Base-by-base conservation (phyloP, 2,888 invertebrate species). In the Mesoligia furuncula region DNA sequence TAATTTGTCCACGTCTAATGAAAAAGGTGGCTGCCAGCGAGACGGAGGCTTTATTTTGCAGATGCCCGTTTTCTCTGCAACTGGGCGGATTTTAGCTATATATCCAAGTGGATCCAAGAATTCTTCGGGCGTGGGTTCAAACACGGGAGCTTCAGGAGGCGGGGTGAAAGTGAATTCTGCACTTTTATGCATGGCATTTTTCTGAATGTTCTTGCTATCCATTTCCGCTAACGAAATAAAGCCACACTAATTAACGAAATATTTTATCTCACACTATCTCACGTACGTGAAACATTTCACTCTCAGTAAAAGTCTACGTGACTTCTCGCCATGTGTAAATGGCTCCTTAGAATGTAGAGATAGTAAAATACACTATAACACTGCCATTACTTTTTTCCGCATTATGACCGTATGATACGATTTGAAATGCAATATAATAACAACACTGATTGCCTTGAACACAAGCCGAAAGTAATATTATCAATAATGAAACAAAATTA, bases 1-100 rank as follows among this genome's bases (percentile, higher is more conserved):
- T 90, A 97, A 93, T 94, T 96, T 97, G 90, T 98, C 98, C 75
- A 98, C 97, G 95, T 98, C 97, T 87, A 98, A 97, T 66, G 98
- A 98, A 97, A 98, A 98, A 72, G 98, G 98, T 87, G 98, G 98
- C 91, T 98, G 98, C 98, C 98, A 98, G 86, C 97, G 97, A 91
- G 97, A 93, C 74, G 98, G 98, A 74, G 98, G 98, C 89, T 97
- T 97, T 90, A 98, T 98, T 97, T 98, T 98, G 92, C 98, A 98
- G 84, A 98, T 98, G 81, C 98, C 98, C 81, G 97, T 97, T 93
- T 97, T 97, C 93, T 98, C 98, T 20, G 98, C 98, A 69, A 98
- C 97, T 36, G 98, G 97, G 75, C 98, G 97, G 86, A 98, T 98
- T 95, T 98, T 98, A 61, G 97, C 97, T 77, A 98, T 98, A 92